phyloP scores from a whole-genome alignment of 2,888 invertebrate genomes.

The Athalia rosae region DNA sequence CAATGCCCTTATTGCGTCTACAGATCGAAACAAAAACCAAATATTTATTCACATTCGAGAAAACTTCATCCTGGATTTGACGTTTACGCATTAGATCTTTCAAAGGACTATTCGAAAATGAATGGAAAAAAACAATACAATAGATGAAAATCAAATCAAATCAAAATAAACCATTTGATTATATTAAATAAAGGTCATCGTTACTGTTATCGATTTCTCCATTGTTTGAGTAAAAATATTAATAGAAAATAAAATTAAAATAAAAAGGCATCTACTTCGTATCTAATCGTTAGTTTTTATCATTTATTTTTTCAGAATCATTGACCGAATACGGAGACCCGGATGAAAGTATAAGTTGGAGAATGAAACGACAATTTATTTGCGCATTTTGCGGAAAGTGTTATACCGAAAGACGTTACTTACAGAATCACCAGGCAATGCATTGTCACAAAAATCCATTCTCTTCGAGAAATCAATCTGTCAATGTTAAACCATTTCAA shows the following conservation, averaged over 20 bases:
- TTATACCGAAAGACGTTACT: conserved; percentile 45
- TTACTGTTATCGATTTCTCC: no score
- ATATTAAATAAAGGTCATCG: no score
- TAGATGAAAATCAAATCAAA: neutral
- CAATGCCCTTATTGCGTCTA: conserved; percentile 60
- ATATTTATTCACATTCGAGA: conserved; percentile 55
- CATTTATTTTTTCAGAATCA: conserved; percentile 29
- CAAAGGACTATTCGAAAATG: neutral
- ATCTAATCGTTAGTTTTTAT: conserved; percentile 27
- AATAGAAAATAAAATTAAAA: neutral
- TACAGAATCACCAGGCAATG: conserved; percentile 57
- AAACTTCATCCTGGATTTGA: conserved; percentile 44
- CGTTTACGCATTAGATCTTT: conserved; percentile 31
- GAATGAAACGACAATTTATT: conserved; percentile 24
- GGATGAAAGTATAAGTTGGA: conserved; percentile 23
- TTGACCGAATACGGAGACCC: conserved; percentile 44
- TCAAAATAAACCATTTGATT: no score
- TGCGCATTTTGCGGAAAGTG: conserved; percentile 45
- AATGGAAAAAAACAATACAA: neutral
- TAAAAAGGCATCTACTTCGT: neutral
- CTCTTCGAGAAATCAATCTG: conserved; percentile 54
- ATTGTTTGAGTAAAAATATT: neutral
- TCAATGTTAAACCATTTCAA: conserved; percentile 54
- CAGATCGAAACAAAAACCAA: conserved; percentile 55
- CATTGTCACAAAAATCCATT: conserved; percentile 60